Evolutionary conservation across 2,888 invertebrate genomes (phyloP).

Genomic region (Mechanitis mazaeus): DNA sequence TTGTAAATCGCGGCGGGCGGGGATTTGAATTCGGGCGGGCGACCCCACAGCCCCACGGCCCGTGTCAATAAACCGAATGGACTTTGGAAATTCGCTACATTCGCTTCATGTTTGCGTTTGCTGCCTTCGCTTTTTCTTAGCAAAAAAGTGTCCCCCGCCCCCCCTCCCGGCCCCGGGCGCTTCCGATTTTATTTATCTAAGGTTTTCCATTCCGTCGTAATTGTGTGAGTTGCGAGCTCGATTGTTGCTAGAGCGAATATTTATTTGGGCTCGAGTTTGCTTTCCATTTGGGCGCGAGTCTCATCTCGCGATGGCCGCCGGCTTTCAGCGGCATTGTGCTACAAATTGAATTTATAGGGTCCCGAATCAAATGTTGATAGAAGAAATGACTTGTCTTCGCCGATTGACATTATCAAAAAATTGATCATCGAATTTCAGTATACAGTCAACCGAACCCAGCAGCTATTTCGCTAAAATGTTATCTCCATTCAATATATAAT

Average conservation of each 20-base stretch:
- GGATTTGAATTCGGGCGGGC: conserved; percentile 55
- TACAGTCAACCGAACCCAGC: background rate
- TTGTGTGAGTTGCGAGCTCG: conserved; percentile 71
- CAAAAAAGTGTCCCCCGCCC: conserved; percentile 46
- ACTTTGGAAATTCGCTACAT: conserved; percentile 73
- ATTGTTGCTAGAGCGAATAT: conserved; percentile 74
- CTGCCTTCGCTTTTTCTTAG: conserved; percentile 63
- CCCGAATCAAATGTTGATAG: conserved; percentile 69
- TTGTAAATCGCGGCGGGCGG: conserved; percentile 69
- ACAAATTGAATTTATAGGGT: conserved; percentile 69
- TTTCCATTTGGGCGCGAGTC: conserved; percentile 46
- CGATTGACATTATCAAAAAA: conserved; percentile 72
- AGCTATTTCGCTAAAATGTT: no score
- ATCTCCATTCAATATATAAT: no score
- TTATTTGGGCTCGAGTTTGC: conserved; percentile 70
- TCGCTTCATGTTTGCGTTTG: conserved; percentile 67
- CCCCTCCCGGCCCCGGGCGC: conserved; percentile 39
- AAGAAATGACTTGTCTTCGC: conserved; percentile 63
- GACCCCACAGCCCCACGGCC: conserved; percentile 30
- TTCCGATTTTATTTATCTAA: conserved; percentile 74
- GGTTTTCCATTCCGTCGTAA: conserved; percentile 73
- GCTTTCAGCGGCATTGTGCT: conserved; percentile 49
- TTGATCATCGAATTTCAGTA: conserved; percentile 48
- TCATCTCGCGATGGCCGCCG: conserved; percentile 28
- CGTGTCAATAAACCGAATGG: conserved; percentile 71